Base-by-base conservation (phyloP, 2,113 vertebrate genomes). In the Bujurquina vittata region DNA sequence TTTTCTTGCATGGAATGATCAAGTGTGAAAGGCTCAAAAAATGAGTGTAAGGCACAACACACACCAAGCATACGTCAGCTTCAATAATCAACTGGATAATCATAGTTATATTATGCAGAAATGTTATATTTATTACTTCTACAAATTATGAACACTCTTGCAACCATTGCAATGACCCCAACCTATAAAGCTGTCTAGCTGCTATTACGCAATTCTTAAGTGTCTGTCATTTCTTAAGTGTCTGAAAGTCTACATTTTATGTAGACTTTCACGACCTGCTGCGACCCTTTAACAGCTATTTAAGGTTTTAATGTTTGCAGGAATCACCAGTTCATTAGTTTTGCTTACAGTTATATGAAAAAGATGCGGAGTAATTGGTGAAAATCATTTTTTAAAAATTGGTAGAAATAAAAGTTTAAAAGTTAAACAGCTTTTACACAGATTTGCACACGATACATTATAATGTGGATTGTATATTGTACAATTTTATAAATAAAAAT, bases 51-150 rank as follows among this genome's bases (percentile, higher is more conserved):
- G 9, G 18, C 29, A 5, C 17, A 35, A 56, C 65, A 83, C 31
- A 77, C 20, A 58, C 10, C n/a, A 46, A 72, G 82, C n/a, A 12
- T 22, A 46, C 54, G 67, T 61, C 46, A 87, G 78, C 78, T 83
- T 65, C 37, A 77, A 75, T 52, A 77, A 63, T 62, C 33, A 80
- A 65, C 73, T 83, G 40, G 22, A 18, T 84, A 49, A 59, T 79
- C 17, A 11, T 76, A 79, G 31, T 69, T 77, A 87, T 65, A 76
- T 81, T 60, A 49, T n/a, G 84, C 69, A 86, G 67, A 80, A n/a
- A 78, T 87, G 76, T 88, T 76, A 26, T 62, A 83, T 88, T 74
- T 80, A 59, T 79, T 79, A 81, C 74, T 80, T 88, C 59, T 73
- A 74, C 33, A 61, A 79, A 82, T 60, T 72, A 62, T 55, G 57